Evolutionary conservation across 2,113 vertebrate species (phyloP).

Genomic region (Mesembrinibis cayennensis): DNA sequence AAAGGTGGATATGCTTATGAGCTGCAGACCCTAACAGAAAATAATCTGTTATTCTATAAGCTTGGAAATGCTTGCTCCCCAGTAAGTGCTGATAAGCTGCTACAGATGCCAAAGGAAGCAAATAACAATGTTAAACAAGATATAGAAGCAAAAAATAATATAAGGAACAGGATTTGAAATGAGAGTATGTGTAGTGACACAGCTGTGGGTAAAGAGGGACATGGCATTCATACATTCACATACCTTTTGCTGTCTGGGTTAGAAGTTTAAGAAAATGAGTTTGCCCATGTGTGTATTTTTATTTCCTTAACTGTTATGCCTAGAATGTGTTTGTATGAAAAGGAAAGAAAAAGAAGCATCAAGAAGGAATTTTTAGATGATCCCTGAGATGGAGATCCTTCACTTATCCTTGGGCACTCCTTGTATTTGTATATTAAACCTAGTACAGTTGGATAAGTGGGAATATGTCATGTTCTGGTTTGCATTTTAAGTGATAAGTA

Average conservation of each 20-base stretch:
- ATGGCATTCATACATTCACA: accelerated
- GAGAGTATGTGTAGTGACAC: not conserved
- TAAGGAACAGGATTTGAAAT: not conserved
- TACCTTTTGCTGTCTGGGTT: not conserved
- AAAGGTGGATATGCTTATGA: not conserved
- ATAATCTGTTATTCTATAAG: not conserved
- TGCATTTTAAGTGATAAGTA: not conserved
- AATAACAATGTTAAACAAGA: not conserved
- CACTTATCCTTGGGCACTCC: not conserved
- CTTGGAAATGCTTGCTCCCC: not conserved
- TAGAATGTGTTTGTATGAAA: not conserved
- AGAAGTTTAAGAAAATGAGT: not conserved
- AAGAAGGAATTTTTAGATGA: not conserved
- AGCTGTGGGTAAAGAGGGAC: not conserved
- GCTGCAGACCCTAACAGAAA: not conserved
- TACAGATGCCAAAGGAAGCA: not conserved
- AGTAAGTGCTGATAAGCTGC: not conserved
- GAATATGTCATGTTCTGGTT: not conserved
- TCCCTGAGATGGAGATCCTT: not conserved
- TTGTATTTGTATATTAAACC: not conserved
- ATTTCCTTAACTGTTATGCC: not conserved
- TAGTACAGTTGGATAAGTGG: not conserved
- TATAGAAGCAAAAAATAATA: not conserved
- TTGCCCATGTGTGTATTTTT: not conserved
- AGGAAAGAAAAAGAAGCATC: not conserved